Percentiles rank a stretch among this genome's conserved stretches.
phyloP scores from a whole-genome alignment of 35 echinoderm and acorn worm species.

The Lytechinus variegatus region DNA sequence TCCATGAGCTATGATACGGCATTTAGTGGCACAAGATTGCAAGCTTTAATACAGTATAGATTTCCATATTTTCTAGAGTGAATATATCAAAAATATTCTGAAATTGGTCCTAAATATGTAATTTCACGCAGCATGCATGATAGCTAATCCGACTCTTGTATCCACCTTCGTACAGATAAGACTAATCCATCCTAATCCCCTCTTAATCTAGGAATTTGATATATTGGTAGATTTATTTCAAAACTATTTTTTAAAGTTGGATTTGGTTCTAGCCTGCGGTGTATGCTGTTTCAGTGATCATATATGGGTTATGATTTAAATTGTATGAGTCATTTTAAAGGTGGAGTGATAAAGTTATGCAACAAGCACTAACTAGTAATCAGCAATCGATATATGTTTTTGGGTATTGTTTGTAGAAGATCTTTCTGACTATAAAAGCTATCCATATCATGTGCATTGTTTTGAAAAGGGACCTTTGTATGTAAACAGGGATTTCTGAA shows the following conservation, averaged over 20 bases:
- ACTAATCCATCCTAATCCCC: background rate
- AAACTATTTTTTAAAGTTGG: background rate
- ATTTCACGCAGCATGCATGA: background rate
- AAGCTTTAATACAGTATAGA: too few relatives aligned
- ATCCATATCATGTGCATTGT: too few relatives aligned
- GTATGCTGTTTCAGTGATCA: background rate
- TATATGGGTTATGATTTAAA: background rate
- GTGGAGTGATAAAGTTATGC: background rate
- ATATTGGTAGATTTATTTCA: background rate
- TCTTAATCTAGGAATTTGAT: background rate
- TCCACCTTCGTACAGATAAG: background rate
- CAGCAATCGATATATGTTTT: too few relatives aligned
- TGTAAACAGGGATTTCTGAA: too few relatives aligned
- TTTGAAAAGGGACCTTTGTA: too few relatives aligned
- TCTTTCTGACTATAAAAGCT: too few relatives aligned
- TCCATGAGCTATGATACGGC: too few relatives aligned
- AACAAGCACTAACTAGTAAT: too few relatives aligned
- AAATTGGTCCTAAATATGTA: background rate
- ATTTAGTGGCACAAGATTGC: too few relatives aligned
- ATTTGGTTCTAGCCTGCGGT: background rate
- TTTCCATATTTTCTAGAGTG: background rate
- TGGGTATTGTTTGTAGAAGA: too few relatives aligned
- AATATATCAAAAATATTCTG: background rate
- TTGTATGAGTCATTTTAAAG: conserved; percentile 4
- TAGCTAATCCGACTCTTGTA: background rate